Evolutionary conservation across 2,113 vertebrate genomes (phyloP), one percentile per base, ranked within the genome.

Genomic region (Pithys albifrons): DNA sequence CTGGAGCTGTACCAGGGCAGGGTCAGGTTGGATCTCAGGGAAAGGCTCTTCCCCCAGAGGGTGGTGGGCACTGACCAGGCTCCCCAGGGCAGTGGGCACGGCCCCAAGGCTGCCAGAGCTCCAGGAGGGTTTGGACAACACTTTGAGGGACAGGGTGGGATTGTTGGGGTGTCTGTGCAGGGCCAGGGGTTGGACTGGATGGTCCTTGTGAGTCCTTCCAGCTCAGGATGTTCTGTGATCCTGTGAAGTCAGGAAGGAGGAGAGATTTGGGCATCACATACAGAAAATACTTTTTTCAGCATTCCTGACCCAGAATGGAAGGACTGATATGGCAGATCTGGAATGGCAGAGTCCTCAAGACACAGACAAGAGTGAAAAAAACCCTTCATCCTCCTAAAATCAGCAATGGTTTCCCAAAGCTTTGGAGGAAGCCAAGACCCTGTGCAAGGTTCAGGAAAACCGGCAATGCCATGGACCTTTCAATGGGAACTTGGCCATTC

Each of bases 131-230:
- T 65, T 57, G 82, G 82, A 0, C 28, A 48, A 19, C 2, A 3
- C 69, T 67, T 29, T 62, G 52, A 77, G 74, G 85, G 39, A 39
- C 39, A 39, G 39, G 10, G 10, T 39, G 39, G 39, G 28, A 0
- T 1, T 77, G 62, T 1, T 78, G 66, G 74, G 64, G 35, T 2
- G 29, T 17, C 57, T 71, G 66, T 2, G 48, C 48, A 64, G 74
- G 85, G 66, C 1, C 17, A 16, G 72, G 51, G 0, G 62, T 2
- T 33, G 64, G 0, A 0, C 9, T 71, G 4, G 27, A 0, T 7
- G 23, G 12, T 41, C 57, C 49, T 4, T 1, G 10, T 1, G 29
- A 16, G 10, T 51, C 6, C n/a, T 19, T 1, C 23, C 57, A 41
- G 9, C 57, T 71, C 29, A 9, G 57, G 29, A 5, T 0, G 4